phyloP scores from a whole-genome alignment of 2,797 vertebrate genomes.

The Neopelma chrysocephalum region DNA sequence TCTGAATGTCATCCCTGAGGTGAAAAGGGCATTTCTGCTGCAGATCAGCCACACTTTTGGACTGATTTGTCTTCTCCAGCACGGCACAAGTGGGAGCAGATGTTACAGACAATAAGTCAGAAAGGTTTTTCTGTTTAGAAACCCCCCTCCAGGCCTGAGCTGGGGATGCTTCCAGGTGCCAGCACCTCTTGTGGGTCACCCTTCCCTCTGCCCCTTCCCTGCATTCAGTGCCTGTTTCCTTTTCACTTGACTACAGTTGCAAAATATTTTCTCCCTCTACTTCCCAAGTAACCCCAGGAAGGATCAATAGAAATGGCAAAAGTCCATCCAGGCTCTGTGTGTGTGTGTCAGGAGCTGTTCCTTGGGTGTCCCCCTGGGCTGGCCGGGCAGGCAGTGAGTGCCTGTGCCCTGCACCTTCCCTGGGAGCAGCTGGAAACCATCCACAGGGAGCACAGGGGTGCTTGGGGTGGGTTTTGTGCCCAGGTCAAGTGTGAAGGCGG shows the following conservation, averaged over 20 bases:
- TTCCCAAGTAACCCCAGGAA: too few species aligned
- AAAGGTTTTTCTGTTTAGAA: background rate
- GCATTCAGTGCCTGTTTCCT: too few species aligned
- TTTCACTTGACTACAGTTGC: too few species aligned
- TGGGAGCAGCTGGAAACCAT: background rate
- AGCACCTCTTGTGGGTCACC: too few species aligned
- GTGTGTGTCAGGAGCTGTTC: background rate
- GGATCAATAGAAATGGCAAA: background rate
- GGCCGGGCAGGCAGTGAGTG: background rate
- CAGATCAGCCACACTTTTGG: background rate
- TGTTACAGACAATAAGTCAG: background rate
- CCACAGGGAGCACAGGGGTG: accelerated
- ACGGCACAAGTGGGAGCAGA: background rate
- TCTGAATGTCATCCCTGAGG: background rate
- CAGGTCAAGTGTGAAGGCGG: background rate
- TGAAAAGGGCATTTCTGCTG: background rate
- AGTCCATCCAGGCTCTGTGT: accelerated
- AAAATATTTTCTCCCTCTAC: too few species aligned
- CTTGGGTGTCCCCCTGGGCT: background rate
- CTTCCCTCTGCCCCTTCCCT: too few species aligned
- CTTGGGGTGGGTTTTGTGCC: background rate
- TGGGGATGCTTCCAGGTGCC: too few species aligned
- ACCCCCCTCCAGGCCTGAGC: too few species aligned
- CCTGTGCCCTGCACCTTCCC: background rate
- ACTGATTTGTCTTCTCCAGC: background rate